A percentile compares a stretch with the other conserved stretches of the same genome.
Conservation (phyloP, 64 coral and sea anemone species). For the Anthopleura sola region DNA sequence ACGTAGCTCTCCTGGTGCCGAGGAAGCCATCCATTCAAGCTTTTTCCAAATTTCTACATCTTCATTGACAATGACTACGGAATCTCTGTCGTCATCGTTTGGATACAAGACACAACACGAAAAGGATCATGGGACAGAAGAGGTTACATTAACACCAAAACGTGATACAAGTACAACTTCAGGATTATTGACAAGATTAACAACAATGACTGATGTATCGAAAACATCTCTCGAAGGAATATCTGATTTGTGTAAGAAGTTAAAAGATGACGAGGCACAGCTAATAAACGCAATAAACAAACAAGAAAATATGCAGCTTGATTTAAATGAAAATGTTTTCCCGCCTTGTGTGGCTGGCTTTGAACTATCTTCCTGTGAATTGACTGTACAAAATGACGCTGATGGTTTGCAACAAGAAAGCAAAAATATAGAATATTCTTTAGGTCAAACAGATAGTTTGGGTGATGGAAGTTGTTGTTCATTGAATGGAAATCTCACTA, state of each 20-base stretch:
- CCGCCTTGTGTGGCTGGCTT: background rate
- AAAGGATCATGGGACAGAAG: background rate
- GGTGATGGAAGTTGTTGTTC: background rate
- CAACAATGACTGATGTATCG: background rate
- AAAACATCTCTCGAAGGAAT: constrained; percentile 2
- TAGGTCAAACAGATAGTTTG: background rate
- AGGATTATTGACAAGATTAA: background rate
- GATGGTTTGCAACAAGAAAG: background rate
- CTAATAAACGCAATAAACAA: background rate
- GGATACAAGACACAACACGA: background rate
- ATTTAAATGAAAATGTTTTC: background rate
- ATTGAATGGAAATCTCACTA: background rate
- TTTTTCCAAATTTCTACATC: too few relatives aligned
- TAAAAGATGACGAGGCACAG: background rate
- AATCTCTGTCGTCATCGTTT: background rate
- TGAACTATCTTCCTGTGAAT: background rate
- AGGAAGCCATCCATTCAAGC: too few relatives aligned
- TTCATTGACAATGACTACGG: too few relatives aligned
- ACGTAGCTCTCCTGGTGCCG: too few relatives aligned
- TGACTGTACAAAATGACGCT: background rate
- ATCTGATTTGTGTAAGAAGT: background rate
- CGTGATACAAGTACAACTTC: background rate
- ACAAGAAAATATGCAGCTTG: background rate
- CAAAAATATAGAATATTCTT: too few relatives aligned
- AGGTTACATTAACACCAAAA: background rate